Conservation (phyloP, 2,113 vertebrate species). For the Etheostoma cragini region DNA sequence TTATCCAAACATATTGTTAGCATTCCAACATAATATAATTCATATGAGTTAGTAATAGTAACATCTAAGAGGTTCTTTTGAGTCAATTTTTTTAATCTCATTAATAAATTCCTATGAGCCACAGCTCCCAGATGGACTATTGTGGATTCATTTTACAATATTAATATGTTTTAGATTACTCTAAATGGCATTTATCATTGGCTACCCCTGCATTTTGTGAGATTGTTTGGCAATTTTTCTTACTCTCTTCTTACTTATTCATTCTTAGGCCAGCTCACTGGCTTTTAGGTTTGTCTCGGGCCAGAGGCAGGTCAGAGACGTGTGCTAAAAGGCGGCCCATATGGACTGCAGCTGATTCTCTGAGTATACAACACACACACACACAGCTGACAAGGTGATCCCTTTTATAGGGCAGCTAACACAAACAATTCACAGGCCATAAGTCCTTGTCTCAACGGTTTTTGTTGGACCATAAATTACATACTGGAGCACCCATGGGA, state of each 20-base stretch:
- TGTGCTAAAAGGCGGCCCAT: slow-evolving; percentile 81
- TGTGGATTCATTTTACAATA: background rate
- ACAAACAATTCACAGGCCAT: slow-evolving; percentile 88
- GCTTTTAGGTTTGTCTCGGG: background rate
- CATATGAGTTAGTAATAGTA: background rate
- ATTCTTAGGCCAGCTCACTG: background rate
- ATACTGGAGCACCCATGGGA: slow-evolving; percentile 75
- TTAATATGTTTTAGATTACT: background rate
- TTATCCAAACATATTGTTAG: background rate
- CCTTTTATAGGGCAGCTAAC: slow-evolving; percentile 85
- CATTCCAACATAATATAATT: background rate
- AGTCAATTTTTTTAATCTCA: background rate
- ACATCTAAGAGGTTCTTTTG: background rate
- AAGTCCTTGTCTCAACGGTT: slow-evolving; percentile 87
- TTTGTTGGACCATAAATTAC: slow-evolving; percentile 86
- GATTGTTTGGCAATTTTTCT: background rate
- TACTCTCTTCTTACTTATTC: background rate
- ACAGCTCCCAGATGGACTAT: background rate
- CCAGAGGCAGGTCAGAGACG: slow-evolving; percentile 30
- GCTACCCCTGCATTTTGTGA: background rate
- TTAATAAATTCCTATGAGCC: background rate
- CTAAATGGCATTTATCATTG: background rate
- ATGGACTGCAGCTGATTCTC: slow-evolving; percentile 87
- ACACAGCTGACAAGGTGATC: slow-evolving; percentile 78
- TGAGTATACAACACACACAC: slow-evolving; percentile 40